Percentiles rank a stretch among this genome's conserved stretches.
phyloP scores from a whole-genome alignment of 2,113 vertebrate genomes.

The Zosterops borbonicus region DNA sequence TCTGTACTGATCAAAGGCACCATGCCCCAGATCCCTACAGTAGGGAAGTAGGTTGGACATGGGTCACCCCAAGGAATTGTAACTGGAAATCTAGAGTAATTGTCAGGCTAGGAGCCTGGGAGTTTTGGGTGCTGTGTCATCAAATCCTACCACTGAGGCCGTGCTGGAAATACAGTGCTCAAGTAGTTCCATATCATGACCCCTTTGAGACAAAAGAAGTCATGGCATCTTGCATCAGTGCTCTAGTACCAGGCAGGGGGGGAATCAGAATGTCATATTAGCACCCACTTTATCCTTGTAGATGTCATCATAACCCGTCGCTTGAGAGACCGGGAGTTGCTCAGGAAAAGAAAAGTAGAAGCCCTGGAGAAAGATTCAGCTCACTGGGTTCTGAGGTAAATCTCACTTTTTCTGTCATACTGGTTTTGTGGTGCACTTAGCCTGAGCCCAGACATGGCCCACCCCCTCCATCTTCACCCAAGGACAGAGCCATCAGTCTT shows the following conservation, averaged over 20 bases:
- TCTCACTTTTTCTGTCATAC: neutral
- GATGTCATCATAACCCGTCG: constrained; percentile 55
- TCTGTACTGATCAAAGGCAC: neutral
- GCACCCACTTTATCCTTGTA: constrained; percentile 24
- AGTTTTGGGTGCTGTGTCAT: neutral
- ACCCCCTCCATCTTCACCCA: neutral
- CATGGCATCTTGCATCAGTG: neutral
- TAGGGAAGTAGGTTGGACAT: neutral
- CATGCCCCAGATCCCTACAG: neutral
- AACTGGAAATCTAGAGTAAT: neutral
- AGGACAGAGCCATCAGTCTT: neutral
- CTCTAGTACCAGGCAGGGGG: neutral
- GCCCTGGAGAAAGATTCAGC: constrained; percentile 81
- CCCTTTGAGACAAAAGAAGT: neutral
- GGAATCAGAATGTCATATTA: neutral
- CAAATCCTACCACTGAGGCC: neutral
- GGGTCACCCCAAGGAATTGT: neutral
- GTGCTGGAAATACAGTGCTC: neutral
- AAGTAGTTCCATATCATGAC: neutral
- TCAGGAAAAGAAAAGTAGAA: constrained; percentile 88
- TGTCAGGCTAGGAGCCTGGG: neutral
- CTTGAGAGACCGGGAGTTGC: constrained; percentile 86
- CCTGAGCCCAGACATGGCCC: neutral
- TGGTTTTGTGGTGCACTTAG: neutral
- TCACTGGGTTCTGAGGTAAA: constrained; percentile 88